Base-by-base conservation (phyloP, 2,113 vertebrate species). In the Boulengeromyrus knoepffleri region DNA sequence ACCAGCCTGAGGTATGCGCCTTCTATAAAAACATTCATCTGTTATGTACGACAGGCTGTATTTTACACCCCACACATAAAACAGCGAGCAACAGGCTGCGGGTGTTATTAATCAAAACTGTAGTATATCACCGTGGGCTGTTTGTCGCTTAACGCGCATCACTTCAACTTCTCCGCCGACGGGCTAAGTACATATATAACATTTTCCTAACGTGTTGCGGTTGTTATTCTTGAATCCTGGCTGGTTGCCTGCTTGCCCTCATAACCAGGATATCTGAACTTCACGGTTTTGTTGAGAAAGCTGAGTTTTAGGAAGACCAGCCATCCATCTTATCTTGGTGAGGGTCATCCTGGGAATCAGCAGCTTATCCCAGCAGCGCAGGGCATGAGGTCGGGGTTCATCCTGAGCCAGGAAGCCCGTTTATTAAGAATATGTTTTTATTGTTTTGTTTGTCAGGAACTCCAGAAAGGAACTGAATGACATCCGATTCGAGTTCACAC, bases 401-500 rank as follows among this genome's bases (percentile, higher is more conserved):
- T 19, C 70, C 5, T 77, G 15, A 19, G 62, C 10, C 84, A 10
- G 84, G 45, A 1, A 27, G 36, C 5, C 2, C 5, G 9, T 42
- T 80, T 50, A 86, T 17, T 56, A 53, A 53, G 12, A 53, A 49
- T 52, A 7, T 36, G 2, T 58, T 31, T 21, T 90, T 62, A 88
- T 50, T 50, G n/a, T 90, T 84, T 10, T 93, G 39, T 94, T 93
- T 95, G 95, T 93, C 94, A 99, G 98, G 96, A 99, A 99, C 95
- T 97, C 97, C 92, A 98, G 94, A 95, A 99, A 99, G 92, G 98
- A 99, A 94, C 96, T 99, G 95, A 99, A 99, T 95, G 98, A 99
- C 94, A 99, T 99, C 96, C 96, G 98, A 89, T 99, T 99, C 96
- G 98, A 99, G 93, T 99, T 99, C 96, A 99, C 98, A 93, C 98